phyloP scores from a whole-genome alignment of 2,888 invertebrate species.

The Cataglyphis livida region DNA sequence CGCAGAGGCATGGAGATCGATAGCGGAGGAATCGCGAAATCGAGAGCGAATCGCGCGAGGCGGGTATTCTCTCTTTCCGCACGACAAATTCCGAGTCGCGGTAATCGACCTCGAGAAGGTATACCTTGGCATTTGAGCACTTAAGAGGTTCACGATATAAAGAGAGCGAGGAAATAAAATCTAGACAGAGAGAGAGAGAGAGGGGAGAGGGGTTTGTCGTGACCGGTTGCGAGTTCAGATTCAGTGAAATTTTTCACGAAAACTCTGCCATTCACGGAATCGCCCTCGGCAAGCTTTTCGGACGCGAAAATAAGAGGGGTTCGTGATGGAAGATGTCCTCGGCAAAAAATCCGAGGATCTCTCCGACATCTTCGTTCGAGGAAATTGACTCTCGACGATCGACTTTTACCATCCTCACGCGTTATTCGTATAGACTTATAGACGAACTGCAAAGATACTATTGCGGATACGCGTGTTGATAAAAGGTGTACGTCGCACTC shows the following conservation, averaged over 20 bases:
- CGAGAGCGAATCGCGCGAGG: conserved; percentile 39
- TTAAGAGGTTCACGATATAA: conserved; percentile 4
- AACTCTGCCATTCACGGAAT: conserved; percentile 27
- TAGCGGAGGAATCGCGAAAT: conserved; percentile 51
- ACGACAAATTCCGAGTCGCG: conserved; percentile 64
- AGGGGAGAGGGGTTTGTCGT: conserved; percentile 32
- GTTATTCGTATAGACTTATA: conserved; percentile 52
- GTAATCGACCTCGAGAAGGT: conserved; percentile 52
- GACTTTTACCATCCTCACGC: conserved; percentile 39
- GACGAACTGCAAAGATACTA: conserved; percentile 66
- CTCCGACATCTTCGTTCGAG: conserved; percentile 66
- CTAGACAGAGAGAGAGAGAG: conserved; percentile 4
- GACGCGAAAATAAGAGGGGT: conserved; percentile 51
- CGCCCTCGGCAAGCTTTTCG: background rate
- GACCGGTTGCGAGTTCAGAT: conserved; percentile 39
- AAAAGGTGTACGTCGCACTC: conserved; percentile 44
- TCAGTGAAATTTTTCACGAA: conserved; percentile 52
- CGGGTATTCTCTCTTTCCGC: conserved; percentile 58
- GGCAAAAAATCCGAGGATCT: conserved; percentile 53
- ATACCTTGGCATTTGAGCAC: conserved; percentile 20
- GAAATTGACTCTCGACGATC: conserved; percentile 75
- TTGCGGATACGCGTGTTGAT: conserved; percentile 25
- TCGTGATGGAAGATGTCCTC: conserved; percentile 42
- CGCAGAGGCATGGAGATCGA: conserved; percentile 54
- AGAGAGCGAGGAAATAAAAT: background rate